Conservation (phyloP, 2,113 vertebrate species). For the Pao palembangensis region DNA sequence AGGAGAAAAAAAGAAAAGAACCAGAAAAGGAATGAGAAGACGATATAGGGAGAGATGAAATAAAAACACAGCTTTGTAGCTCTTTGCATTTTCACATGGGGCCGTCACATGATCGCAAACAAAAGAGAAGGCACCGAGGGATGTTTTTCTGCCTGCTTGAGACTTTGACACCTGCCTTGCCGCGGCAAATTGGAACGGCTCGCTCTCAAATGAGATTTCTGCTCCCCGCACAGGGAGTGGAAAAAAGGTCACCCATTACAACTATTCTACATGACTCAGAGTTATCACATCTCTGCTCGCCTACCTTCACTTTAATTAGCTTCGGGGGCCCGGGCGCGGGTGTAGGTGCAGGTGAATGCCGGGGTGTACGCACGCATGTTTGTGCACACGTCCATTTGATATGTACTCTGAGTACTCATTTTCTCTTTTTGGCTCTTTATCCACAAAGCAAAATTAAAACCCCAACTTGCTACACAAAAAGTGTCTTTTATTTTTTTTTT, state of each 20-base stretch:
- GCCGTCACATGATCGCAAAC: constrained; percentile 65
- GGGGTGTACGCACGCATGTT: constrained; percentile 15
- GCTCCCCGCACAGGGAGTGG: constrained; percentile 54
- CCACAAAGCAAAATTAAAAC: constrained; percentile 49
- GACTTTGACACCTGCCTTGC: constrained; percentile 76
- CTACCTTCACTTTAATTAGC: constrained; percentile 76
- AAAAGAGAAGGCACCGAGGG: constrained; percentile 66
- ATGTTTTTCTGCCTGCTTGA: constrained; percentile 72
- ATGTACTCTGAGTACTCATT: constrained; percentile 23
- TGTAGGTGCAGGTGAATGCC: constrained; percentile 27
- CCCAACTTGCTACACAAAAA: constrained; percentile 33
- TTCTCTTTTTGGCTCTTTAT: constrained; percentile 28
- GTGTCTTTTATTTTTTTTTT: constrained; percentile 39
- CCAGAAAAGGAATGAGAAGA: constrained; percentile 16
- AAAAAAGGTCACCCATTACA: constrained; percentile 71
- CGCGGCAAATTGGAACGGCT: constrained; percentile 69
- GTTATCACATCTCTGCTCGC: constrained; percentile 68
- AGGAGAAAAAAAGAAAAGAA: not conserved
- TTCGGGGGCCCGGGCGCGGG: constrained; percentile 63
- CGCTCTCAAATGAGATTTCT: constrained; percentile 73
- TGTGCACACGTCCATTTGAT: constrained; percentile 4
- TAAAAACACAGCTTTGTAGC: constrained; percentile 42
- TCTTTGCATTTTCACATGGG: constrained; percentile 62
- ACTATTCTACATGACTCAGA: constrained; percentile 74
- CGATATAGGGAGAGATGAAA: constrained; percentile 33